Base-by-base conservation (phyloP, 2,797 vertebrate genomes). In the Synaphobranchus kaupii region DNA sequence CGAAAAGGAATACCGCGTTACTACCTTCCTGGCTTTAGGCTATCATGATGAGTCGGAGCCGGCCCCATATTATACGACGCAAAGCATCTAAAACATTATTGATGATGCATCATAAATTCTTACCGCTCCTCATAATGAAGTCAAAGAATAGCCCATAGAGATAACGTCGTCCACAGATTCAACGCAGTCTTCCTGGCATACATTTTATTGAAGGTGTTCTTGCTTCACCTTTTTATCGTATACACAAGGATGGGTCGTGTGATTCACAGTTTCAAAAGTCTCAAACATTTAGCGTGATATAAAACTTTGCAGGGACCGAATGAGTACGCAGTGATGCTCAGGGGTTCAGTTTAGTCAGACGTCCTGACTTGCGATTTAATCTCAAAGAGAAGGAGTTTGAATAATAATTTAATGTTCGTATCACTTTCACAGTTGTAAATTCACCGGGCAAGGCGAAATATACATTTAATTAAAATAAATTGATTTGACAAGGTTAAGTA, bases 401-500 rank as follows among this genome's bases (percentile, higher is more conserved):
- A 44, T 34, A 78, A 47, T 12, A 25, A 80, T 47, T 47, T 47
- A 48, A 48, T 48, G 39, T 17, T 20, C 20, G 48, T 25, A 48
- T 6, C 7, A 80, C 48, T 48, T 50, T n/a, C 34, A 39, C 34
- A 76, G 39, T 17, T 76, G 71, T 76, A 39, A 15, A n/a, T 80
- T 80, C n/a, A 80, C 47, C 48, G 39, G 25, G 47, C 17, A 25
- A 12, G 1, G 44, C 20, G 48, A 80, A 50, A 50, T 48, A 50
- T 48, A 20, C 47, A 50, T 80, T 80, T 48, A 80, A 80, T 48
- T 80, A 80, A 80, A 80, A 80, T 80, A 80, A 80, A 80, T 50
- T 50, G 17, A 80, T 48, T 80, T 80, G 44, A 80, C 76, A 80
- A 80, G 76, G 76, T 17, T 48, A 48, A 80, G 76, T 1, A 48